Percentiles rank a stretch among this genome's conserved stretches.
phyloP scores from a whole-genome alignment of 2,888 invertebrate genomes.

The Drosophila engyochracea region DNA sequence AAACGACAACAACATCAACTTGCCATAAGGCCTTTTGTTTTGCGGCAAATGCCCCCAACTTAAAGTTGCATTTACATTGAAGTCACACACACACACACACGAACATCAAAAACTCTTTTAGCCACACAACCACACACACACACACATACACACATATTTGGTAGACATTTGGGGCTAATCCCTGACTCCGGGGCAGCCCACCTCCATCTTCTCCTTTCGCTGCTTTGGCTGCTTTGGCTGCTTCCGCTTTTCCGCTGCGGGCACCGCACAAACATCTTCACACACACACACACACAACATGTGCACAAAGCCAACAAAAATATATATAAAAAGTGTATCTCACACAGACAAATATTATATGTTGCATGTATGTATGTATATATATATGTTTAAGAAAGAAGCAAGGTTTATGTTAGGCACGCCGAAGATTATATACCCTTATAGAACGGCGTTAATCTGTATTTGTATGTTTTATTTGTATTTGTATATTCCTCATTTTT shows the following conservation, averaged over 20 bases:
- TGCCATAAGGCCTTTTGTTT: constrained; percentile 48
- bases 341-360: constrained; percentile 7
- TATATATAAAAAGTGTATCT: constrained; percentile 13
- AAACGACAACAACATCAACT: constrained; percentile 32
- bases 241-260: constrained; percentile 74
- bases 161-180: constrained; percentile 55
- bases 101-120: not conserved
- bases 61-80: constrained; percentile 77
- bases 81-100: constrained; percentile 24
- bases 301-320: constrained; percentile 25
- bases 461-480: not conserved
- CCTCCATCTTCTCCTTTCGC: not conserved
- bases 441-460: not conserved
- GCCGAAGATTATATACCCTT: not conserved
- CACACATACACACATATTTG: not conserved
- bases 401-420: not conserved
- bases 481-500: not conserved
- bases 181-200: constrained; percentile 19
- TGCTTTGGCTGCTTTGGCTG: constrained; percentile 53
- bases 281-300: constrained; percentile 46
- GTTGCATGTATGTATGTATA: not conserved
- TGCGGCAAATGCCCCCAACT: constrained; percentile 43
- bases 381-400: not conserved
- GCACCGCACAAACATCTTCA: constrained; percentile 72
- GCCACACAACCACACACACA: constrained; percentile 7